Evolutionary conservation across 2,888 invertebrate species (phyloP), one percentile per base, ranked within the genome.

Genomic region (Pterostichus madidus): DNA sequence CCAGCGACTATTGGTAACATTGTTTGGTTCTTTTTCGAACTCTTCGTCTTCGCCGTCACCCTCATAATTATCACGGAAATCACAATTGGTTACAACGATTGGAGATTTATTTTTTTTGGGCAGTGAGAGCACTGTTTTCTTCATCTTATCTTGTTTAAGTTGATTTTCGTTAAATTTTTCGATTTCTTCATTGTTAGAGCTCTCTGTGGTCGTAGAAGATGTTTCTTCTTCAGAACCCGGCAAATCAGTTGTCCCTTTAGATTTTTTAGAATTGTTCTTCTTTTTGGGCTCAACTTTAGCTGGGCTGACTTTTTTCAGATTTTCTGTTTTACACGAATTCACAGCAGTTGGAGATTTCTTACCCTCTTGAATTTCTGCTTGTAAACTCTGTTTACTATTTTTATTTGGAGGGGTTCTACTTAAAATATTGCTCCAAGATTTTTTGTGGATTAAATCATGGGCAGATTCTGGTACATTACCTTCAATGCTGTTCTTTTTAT

Each of bases 121-220:
- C 8, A 39, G 39, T 71, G 13, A 6, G 17, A 88, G 39, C 89
- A 89, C 0, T 86, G 83, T 83, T 89, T 89, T 32, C 83, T 83
- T 81, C 15, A 44, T 61, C 71, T 84, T 85, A 68, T 77, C 82
- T 24, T 68, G 39, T 39, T 39, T 56, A 5, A 68, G 76, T 10
- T 80, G 44, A 0, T 53, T 35, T n/a, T 85, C 84, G 61, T 84
- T 81, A 84, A 89, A 89, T 87, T 90, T 90, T 79, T 90, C 88
- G 46, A 89, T 88, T 84, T 93, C 93, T 83, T 94, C 94, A 80
- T 93, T 92, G 85, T 92, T 91, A 64, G 94, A 94, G 85, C 94
- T 93, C 87, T 94, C 94, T 2, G 94, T 94, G 6, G 94, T 94
- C 1, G 94, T 94, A 0, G 94, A 94, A 7, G 94, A 94, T 1